phyloP scores from a whole-genome alignment of 2,888 invertebrate species.

The Tenodera sinensis region DNA sequence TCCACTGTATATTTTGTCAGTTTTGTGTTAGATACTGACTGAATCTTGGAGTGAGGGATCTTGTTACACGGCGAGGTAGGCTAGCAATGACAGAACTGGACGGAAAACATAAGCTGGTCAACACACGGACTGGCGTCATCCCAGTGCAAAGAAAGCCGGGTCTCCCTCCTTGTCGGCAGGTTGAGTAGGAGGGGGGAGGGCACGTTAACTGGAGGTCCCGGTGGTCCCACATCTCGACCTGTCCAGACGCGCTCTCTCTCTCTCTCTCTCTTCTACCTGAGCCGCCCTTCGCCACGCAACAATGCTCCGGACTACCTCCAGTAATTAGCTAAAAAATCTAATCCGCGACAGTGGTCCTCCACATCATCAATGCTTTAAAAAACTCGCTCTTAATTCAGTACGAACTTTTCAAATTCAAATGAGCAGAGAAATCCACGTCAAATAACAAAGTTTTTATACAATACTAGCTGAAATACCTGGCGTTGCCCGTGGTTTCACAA shows the following conservation, averaged over 20 bases:
- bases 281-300: background rate
- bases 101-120: background rate
- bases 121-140: background rate
- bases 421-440: too few species aligned
- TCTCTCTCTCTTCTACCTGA: background rate
- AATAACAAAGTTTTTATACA: too few species aligned
- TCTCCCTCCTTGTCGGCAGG: background rate
- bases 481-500: too few species aligned
- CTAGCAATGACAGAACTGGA: background rate
- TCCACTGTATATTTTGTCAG: too few species aligned
- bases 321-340: background rate
- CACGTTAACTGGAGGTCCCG: slow-evolving; percentile 18
- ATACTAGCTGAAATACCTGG: too few species aligned
- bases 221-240: slow-evolving; percentile 18
- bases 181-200: background rate
- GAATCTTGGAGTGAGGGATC: too few species aligned
- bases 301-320: background rate
- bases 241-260: background rate
- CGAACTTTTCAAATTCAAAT: too few species aligned
- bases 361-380: too few species aligned
- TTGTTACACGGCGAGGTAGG: background rate
- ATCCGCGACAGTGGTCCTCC: background rate
- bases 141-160: background rate
- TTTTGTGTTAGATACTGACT: too few species aligned
- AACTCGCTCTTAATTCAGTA: too few species aligned